Percentiles rank a stretch among this genome's conserved stretches.
Conservation (phyloP, 2,113 vertebrate genomes). For the Arenaria interpres region DNA sequence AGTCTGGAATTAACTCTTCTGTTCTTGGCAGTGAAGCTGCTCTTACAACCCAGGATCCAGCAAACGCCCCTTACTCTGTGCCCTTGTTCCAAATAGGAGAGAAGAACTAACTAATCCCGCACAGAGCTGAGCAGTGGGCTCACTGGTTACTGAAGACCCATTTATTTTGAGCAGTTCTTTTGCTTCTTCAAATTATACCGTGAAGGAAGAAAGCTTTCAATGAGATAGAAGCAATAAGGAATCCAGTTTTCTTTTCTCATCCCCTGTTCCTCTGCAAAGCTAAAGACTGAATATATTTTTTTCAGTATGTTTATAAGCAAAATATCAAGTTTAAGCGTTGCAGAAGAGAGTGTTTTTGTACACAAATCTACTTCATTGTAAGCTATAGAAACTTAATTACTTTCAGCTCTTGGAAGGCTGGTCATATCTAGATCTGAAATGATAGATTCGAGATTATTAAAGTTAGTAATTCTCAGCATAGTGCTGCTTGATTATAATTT, state of each 20-base stretch:
- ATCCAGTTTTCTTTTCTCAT: background rate
- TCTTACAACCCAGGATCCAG: background rate
- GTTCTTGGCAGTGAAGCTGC: background rate
- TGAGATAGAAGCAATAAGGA: background rate
- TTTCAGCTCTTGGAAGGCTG: slow-evolving; percentile 24
- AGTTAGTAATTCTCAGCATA: slow-evolving; percentile 35
- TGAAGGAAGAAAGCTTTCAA: background rate
- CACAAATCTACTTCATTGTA: background rate
- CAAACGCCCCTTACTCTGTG: background rate
- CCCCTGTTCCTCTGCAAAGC: background rate
- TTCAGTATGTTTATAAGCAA: background rate
- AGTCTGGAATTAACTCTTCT: background rate
- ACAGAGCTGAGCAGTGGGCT: background rate
- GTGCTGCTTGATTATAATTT: slow-evolving; percentile 37
- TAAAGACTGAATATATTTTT: background rate
- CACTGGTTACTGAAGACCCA: background rate
- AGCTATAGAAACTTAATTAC: background rate
- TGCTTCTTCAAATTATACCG: background rate
- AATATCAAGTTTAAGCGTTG: background rate
- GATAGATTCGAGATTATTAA: slow-evolving; percentile 17
- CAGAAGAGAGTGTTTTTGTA: slow-evolving; percentile 16
- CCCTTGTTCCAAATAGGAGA: background rate
- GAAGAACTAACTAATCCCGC: background rate
- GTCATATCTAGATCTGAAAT: slow-evolving; percentile 44
- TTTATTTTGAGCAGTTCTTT: background rate